phyloP scores from a whole-genome alignment of 2,797 vertebrate genomes.

The Sebastes dallii region DNA sequence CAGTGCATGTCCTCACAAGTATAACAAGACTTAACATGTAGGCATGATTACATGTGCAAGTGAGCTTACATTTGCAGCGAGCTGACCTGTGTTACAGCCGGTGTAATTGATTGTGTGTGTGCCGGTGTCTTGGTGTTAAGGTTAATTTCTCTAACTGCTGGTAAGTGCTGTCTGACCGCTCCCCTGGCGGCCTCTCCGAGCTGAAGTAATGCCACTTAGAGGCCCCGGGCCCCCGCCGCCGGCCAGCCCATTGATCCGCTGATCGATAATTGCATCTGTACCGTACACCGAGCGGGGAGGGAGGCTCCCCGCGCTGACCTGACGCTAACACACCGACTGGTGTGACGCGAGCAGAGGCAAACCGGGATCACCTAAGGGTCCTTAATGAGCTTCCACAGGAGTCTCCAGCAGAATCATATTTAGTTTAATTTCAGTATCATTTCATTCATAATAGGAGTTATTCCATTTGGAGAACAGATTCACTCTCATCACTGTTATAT shows the following conservation, averaged over 20 bases:
- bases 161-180: slow-evolving; percentile 83
- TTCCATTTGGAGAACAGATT: not conserved
- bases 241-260: slow-evolving; percentile 79
- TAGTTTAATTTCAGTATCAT: slow-evolving; percentile 37
- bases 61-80: slow-evolving; percentile 42
- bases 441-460: slow-evolving; percentile 12
- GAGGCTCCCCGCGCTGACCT: slow-evolving; percentile 43
- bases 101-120: slow-evolving; percentile 78
- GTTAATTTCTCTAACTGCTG: slow-evolving; percentile 85
- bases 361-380: slow-evolving; percentile 38
- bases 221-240: slow-evolving; percentile 57
- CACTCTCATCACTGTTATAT: not conserved
- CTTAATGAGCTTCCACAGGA: slow-evolving; percentile 36
- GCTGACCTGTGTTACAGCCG: slow-evolving; percentile 64
- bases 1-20: slow-evolving; percentile 16
- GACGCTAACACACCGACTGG: slow-evolving; percentile 28
- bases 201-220: slow-evolving; percentile 82
- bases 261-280: slow-evolving; percentile 82
- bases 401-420: slow-evolving; percentile 33
- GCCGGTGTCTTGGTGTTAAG: slow-evolving; percentile 77
- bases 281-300: slow-evolving; percentile 28
- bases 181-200: slow-evolving; percentile 78
- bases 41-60: slow-evolving; percentile 45
- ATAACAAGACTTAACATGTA: not conserved
- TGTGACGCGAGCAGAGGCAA: slow-evolving; percentile 26